Evolutionary conservation across 2,113 vertebrate genomes (phyloP).

Genomic region (Spea multiplicata): DNA sequence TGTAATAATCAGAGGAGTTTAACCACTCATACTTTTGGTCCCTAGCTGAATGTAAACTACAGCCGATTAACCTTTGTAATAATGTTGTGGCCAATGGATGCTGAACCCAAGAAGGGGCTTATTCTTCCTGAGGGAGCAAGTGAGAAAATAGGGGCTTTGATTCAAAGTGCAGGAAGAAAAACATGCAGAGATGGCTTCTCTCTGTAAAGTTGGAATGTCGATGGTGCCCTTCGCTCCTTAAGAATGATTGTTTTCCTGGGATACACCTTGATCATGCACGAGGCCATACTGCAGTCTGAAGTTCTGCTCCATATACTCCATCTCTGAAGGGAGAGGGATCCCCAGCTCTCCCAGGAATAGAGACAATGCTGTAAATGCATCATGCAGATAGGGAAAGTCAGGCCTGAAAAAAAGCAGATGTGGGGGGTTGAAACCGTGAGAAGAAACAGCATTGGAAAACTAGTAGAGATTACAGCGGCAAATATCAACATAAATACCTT

Average conservation of each 20-base stretch:
- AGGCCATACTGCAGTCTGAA: constrained; percentile 68
- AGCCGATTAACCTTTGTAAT: no score
- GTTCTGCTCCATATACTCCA: constrained; percentile 86
- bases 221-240: constrained; percentile 40
- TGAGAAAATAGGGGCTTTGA: no score
- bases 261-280: constrained; percentile 53
- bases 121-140: no score
- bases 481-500: constrained; percentile 66
- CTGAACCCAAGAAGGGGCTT: no score
- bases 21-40: background rate
- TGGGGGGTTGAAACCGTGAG: background rate
- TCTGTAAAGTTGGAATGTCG: no score
- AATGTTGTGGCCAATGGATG: no score
- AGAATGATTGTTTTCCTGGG: background rate
- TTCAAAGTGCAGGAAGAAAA: no score
- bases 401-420: constrained; percentile 68
- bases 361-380: constrained; percentile 86
- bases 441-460: background rate
- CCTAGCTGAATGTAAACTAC: no score
- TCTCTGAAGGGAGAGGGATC: constrained; percentile 87
- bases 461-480: background rate
- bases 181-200: no score
- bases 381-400: constrained; percentile 89
- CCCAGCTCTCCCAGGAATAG: constrained; percentile 86
- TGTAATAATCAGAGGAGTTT: background rate